Base-by-base conservation (phyloP, 1,140 invertebrate species). In the Drosophila ogumai region DNA sequence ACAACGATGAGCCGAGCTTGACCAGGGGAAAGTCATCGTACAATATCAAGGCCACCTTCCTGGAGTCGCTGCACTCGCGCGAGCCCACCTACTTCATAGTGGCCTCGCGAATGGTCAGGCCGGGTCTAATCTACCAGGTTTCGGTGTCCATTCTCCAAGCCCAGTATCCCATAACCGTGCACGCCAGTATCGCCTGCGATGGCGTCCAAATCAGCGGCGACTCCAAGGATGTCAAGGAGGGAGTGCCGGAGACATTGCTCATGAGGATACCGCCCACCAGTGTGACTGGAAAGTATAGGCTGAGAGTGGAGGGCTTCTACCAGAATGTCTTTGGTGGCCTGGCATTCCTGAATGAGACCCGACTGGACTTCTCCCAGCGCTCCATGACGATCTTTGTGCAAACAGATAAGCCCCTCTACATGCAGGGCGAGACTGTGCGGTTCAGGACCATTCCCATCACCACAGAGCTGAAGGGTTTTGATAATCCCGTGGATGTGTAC, bases 341-440 rank as follows among this genome's bases (percentile, higher is more conserved):
- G 17, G 96, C 96, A 0, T 98, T 98, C 19, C 92, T 95, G 12
- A 98, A 98, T 80, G 96, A 97, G 90, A 97, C 97, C 0, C 92
- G 94, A 65, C 93, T 98, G 12, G 93, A 94, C 10, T 98, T 98
- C 88, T 97, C 96, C 0, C 96, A 96, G 81, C 93, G 97, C n/a
- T 98, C 97, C 8, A 98, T 98, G 96, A 98, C 98, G 0, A 97
- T 99, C 72, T 98, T 99, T 80, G 96, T 99, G 78, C 98, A 99
- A 93, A 96, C 97, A 59, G 98, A 99, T 90, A 99, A 99, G 91
- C 98, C 98, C 0, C 95, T 99, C 0, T 99, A 99, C 86, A 99
- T 96, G 95, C 98, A 99, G 93, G 96, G 97, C 3, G 96, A 99
- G 92, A 97, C 95, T 40, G 96, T 99, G 0, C 94, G 95, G 52